phyloP scores from a whole-genome alignment of 2,113 vertebrate species.

The Aythya baeri region DNA sequence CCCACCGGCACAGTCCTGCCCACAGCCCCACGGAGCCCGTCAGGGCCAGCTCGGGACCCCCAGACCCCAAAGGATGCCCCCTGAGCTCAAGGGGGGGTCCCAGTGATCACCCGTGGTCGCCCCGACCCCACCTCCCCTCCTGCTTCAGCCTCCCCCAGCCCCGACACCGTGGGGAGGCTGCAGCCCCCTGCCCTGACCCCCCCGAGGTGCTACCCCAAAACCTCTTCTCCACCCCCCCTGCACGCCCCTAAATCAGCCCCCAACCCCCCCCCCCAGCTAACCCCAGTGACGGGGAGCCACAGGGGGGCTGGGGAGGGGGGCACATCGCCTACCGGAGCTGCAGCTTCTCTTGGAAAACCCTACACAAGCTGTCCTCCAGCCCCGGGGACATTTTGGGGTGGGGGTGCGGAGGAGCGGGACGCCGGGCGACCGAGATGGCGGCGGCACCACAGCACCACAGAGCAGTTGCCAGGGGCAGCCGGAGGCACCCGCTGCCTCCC shows the following conservation, averaged over 20 bases:
- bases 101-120: too few species aligned
- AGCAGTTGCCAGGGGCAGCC: conserved; percentile 48
- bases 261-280: not conserved
- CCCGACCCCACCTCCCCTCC: not conserved
- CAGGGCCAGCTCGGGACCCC: fast-evolving
- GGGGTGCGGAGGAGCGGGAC: fast-evolving
- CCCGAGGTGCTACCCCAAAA: not conserved
- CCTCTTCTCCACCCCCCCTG: not conserved
- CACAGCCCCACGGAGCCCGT: fast-evolving
- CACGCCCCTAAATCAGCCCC: not conserved
- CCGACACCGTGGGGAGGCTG: not conserved
- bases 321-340: conserved; percentile 40
- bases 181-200: not conserved
- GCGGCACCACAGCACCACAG: not conserved
- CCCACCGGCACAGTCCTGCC: not conserved
- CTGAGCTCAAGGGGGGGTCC: not conserved
- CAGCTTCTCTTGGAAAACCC: conserved; percentile 45
- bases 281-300: not conserved
- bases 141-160: not conserved
- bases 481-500: not conserved
- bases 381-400: conserved; percentile 6
- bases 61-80: fast-evolving
- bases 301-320: too few species aligned
- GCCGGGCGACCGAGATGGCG: fast-evolving
- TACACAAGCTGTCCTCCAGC: conserved; percentile 45